Base-by-base conservation (phyloP, 1,140 invertebrate genomes). In the Bombus cullumanus region DNA sequence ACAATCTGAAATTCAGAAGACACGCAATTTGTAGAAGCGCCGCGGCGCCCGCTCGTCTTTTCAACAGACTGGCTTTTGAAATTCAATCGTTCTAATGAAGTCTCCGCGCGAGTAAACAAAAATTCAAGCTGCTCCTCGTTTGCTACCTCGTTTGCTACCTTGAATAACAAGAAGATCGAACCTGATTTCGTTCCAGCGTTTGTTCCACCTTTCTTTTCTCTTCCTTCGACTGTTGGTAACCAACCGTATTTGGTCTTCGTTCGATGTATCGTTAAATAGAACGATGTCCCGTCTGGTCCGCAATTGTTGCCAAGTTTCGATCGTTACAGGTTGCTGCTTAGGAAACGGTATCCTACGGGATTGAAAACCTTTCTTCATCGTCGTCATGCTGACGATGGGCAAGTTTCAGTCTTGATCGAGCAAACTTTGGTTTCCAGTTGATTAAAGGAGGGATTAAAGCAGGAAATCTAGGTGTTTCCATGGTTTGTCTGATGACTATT, bases 21-120 rank as follows among this genome's bases (percentile, higher is more conserved):
- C 57, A 31, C 41, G 31, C 47, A 41, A 76, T 68, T 84, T 28
- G 47, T n/a, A n/a, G 15, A 53, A 71, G 53, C 75, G 43, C 25
- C 57, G 31, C 73, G 43, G 31, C 66, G 43, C 57, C 76, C 25
- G 59, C 82, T 34, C 28, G 13, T 59, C 82, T 43, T 37, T 34
- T 34, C 25, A 3, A 47, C 9, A 12, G 25, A 28, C 25, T n/a
- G 18, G 53, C 41, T 41, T 71, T 72, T 59, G 31, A 72, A 72
- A 85, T 39, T 62, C 66, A 80, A 80, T 85, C 77, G 41, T 22
- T 43, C 64, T 78, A 69, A 83, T 43, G 75, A 69, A 41, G 37
- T 59, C 28, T 13, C 78, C 3, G 28, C 31, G n/a, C 1, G 47
- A 57, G 43, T 69, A 80, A 80, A 80, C 78, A 80, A 69, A 80